Base-by-base conservation (phyloP, 2,888 invertebrate species). In the Melinaea marsaeus region DNA sequence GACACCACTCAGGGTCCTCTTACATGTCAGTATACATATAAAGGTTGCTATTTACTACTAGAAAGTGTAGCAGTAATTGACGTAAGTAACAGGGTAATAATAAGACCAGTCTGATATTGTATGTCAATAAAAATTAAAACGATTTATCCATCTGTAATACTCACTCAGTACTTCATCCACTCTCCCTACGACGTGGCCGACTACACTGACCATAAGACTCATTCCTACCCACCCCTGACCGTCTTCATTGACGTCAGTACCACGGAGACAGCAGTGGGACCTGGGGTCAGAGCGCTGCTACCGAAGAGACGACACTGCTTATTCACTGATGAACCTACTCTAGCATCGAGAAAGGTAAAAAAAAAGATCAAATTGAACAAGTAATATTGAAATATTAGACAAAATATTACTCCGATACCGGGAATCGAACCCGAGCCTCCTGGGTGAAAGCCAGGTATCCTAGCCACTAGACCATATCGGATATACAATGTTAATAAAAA, bases 391-490 rank as follows among this genome's bases (percentile, higher is more conserved):
- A 42, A 37, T 7, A 37, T 2, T 9, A 2, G 22, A 9, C 9
- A 42, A 42, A 42, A 42, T 7, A 42, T 6, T 42, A 9, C 42
- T 42, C 42, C 42, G 42, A 42, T 93, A 93, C 93, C 93, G 93
- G 93, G 93, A 93, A 93, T 93, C 93, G 93, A 93, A 93, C 93
- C 93, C 93, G 93, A 93, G 93, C 93, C 93, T 93, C 93, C 93
- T 93, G 93, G 93, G 92, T 93, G 93, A 93, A 92, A 93, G 93
- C 93, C 93, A 93, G 93, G 92, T 93, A 93, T 93, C 93, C 92
- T 93, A 93, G 92, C 93, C 93, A 93, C 93, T 93, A 93, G 93
- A 51, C 32, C 11, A 32, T 32, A 32, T 9, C 32, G 51, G 51
- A 32, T 2, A 32, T 32, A 51, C 7, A 9, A 9, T 42, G 42